Evolutionary conservation across 2,888 invertebrate species (phyloP), one percentile per base, ranked within the genome.

Genomic region (Drosophila subquinaria): DNA sequence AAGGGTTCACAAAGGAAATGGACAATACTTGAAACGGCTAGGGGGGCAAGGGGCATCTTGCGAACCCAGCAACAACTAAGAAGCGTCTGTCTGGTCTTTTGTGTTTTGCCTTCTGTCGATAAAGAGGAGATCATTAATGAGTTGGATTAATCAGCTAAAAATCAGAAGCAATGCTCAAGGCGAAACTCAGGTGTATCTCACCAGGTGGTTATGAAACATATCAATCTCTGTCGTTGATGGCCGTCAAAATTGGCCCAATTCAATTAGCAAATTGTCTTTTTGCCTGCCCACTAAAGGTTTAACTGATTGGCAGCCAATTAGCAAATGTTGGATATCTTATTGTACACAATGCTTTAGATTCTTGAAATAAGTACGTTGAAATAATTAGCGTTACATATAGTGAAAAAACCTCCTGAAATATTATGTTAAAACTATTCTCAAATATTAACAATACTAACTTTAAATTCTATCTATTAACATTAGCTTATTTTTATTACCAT

Each of bases 1-100:
- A 74, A 63, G 48, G 50, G 51, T 38, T 33, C 27, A 71, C 15
- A 48, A 77, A 57, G 78, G 48, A 74, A 73, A 65, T 57, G 57
- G 35, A 15, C 48, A 38, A 23, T 4, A 17, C 30, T 17, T 47
- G 48, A 65, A 17, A 13, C 10, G 15, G 15, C 4, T n/a, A 48
- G 30, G 5, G 23, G 2, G 10, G 45, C n/a, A 45, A 45, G 17
- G 17, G 8, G 30, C 15, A 30, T 30, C 15, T 30, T 30, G 4
- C 15, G 10, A 17, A 43, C 17, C 17, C 10, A 30, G 36, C 36
- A 43, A 20, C 17, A 42, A 43, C 23, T 45, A 6, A 45, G 6
- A 23, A 45, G 1, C n/a, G 6, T 8, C 45, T 23, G 23, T 23
- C 13, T 45, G 45, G 1, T 1, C 13, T 45, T 23, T n/a, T 27